Evolutionary conservation across 1,140 invertebrate species (phyloP), one percentile per base, ranked within the genome.

Genomic region (Galleria mellonella): DNA sequence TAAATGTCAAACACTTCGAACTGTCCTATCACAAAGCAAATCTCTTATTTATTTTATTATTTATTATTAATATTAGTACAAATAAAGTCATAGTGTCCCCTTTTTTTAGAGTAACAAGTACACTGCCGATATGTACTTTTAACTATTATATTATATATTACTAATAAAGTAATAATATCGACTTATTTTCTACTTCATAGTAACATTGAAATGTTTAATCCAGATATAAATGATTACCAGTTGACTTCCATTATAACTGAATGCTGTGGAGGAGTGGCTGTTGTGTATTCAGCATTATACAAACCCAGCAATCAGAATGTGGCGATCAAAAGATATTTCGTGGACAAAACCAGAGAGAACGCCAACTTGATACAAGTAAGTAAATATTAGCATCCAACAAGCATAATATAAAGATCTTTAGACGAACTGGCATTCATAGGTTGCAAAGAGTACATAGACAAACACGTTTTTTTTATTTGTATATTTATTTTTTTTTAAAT

Each of bases 271-370:
- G 90, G 91, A 36, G 87, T 87, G 30, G 92, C 86, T 13, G 77
- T 89, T n/a, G 90, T 93, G 32, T 91, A 91, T 62, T 88, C 93
- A 35, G 93, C 90, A 9, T 86, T 89, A 53, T 91, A 94, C 70
- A 85, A 89, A 45, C 88, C 90, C n/a, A 90, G 89, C 41, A 89
- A 90, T 44, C 88, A 89, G 53, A 87, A 90, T 75, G 89, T 95
- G 36, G 91, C 93, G 14, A 83, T 95, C 10, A 94, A 94, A 71
- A 90, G 91, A 61, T 92, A 92, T 71, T 89, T 93, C 62, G 84
- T 95, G 62, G 94, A 95, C 55, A 90, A 89, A 62, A 88, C 88
- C 14, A 90, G 88, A 74, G 89, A 90, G 62, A 92, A 90, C 55
- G 83, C 90, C 12, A 87, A 87, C 66, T 87, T 91, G 46, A 88